Evolutionary conservation across 2,888 invertebrate species (phyloP).

Genomic region (Volucella zonaria): DNA sequence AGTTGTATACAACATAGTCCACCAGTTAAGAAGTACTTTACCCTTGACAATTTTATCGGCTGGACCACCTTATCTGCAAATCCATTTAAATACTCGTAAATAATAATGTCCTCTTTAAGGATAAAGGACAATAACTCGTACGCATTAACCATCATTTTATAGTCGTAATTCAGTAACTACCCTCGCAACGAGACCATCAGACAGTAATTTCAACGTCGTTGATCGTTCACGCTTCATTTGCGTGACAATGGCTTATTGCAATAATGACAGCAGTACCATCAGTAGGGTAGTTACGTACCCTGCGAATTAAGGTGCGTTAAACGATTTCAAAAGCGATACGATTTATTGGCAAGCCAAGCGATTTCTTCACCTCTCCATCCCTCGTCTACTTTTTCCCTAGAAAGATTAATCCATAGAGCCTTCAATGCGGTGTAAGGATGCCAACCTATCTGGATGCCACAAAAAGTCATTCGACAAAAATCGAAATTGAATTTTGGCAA

Average conservation of each 20-base stretch:
- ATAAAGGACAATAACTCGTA: slow-evolving; percentile 17
- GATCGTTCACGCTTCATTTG: slow-evolving; percentile 57
- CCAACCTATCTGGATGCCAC: slow-evolving; percentile 33
- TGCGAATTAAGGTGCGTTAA: slow-evolving; percentile 35
- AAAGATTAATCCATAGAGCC: slow-evolving; percentile 7
- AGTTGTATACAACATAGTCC: too few relatives aligned
- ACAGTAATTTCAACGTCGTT: slow-evolving; percentile 35
- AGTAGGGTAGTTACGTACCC: background rate
- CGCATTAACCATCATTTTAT: slow-evolving; percentile 22
- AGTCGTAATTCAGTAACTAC: slow-evolving; percentile 8
- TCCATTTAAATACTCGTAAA: slow-evolving; percentile 18
- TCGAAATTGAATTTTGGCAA: slow-evolving; percentile 48
- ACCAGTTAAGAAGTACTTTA: too few relatives aligned
- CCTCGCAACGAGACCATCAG: slow-evolving; percentile 1
- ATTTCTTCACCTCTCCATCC: background rate
- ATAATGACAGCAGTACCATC: slow-evolving; percentile 28
- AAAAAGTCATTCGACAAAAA: slow-evolving; percentile 58
- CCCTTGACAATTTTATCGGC: background rate
- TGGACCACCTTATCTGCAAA: slow-evolving; percentile 42
- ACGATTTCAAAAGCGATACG: slow-evolving; percentile 36
- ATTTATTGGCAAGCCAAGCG: slow-evolving; percentile 41
- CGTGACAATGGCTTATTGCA: slow-evolving; percentile 45
- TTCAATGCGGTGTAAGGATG: background rate
- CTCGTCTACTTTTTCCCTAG: too few relatives aligned
- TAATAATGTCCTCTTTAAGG: background rate